Evolutionary conservation across 2,797 vertebrate species (phyloP).

Genomic region (Pygocentrus nattereri): DNA sequence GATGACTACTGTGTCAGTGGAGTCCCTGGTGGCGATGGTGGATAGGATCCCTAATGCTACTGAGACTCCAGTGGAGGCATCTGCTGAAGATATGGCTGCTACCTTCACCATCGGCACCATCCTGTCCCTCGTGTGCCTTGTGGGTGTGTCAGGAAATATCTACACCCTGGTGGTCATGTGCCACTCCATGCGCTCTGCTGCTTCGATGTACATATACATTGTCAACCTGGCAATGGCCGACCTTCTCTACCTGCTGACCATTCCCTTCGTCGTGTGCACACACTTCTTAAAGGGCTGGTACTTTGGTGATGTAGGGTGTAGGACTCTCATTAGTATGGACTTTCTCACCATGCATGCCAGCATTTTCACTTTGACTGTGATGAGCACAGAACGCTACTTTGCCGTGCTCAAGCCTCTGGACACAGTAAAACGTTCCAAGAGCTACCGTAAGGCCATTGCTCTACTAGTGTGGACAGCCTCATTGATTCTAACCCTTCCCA

Average conservation of each 20-base stretch:
- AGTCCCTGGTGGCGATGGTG: conserved; percentile 71
- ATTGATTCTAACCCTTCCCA: conserved; percentile 87
- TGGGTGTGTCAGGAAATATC: conserved; percentile 89
- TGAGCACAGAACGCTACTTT: conserved; percentile 93
- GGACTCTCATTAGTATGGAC: conserved; percentile 89
- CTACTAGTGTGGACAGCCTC: conserved; percentile 87
- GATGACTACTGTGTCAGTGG: conserved; percentile 75
- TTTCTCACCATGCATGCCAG: conserved; percentile 95
- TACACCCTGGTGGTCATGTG: conserved; percentile 95
- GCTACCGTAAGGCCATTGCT: conserved; percentile 90
- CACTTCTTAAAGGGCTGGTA: conserved; percentile 91
- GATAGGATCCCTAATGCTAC: conserved; percentile 75
- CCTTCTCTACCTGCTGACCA: conserved; percentile 90
- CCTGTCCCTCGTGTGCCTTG: conserved; percentile 88
- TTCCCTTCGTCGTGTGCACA: conserved; percentile 92
- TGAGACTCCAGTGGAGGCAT: neutral
- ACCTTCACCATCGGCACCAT: conserved; percentile 86
- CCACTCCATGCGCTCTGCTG: conserved; percentile 87
- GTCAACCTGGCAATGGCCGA: conserved; percentile 91
- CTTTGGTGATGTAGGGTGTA: conserved; percentile 88
- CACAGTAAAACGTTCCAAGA: conserved; percentile 90
- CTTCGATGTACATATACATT: conserved; percentile 95
- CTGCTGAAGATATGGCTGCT: conserved; percentile 82
- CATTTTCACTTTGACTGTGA: conserved; percentile 91
- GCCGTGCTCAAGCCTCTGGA: conserved; percentile 91